A percentile compares a stretch with the other conserved stretches of the same genome.
Conservation (phyloP, 2,797 vertebrate genomes). For the Sphenodon punctatus region DNA sequence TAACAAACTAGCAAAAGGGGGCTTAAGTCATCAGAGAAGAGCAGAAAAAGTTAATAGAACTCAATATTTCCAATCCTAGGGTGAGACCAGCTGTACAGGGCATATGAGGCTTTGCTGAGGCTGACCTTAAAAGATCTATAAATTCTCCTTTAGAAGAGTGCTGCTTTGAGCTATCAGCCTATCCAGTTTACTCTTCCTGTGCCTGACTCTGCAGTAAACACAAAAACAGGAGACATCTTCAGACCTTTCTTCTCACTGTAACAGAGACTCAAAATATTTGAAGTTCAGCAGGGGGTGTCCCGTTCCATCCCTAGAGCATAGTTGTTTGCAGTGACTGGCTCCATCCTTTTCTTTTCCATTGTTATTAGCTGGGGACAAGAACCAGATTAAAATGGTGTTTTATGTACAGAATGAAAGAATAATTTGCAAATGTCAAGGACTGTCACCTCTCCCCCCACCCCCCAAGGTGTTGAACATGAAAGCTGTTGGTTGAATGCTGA, state of each 20-base stretch:
- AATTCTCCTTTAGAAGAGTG: no score
- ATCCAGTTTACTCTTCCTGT: neutral
- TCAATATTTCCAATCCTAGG: neutral
- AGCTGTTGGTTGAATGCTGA: neutral
- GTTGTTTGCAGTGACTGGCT: no score
- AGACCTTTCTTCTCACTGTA: neutral
- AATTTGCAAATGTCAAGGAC: neutral
- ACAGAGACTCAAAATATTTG: neutral
- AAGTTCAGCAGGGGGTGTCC: neutral
- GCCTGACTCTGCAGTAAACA: accelerated
- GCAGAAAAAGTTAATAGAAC: neutral
- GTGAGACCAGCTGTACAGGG: neutral
- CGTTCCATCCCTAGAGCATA: neutral
- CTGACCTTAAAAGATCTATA: neutral
- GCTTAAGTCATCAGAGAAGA: neutral
- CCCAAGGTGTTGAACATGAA: no score
- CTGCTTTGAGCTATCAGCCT: neutral
- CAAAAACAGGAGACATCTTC: neutral
- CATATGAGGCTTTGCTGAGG: neutral
- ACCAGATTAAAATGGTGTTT: neutral
- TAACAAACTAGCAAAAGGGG: neutral
- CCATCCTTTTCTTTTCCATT: neutral
- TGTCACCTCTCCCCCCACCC: no score
- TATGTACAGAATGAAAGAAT: neutral
- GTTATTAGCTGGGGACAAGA: neutral